phyloP scores from a whole-genome alignment of 2,888 invertebrate species.

The Microctonus brassicae region DNA sequence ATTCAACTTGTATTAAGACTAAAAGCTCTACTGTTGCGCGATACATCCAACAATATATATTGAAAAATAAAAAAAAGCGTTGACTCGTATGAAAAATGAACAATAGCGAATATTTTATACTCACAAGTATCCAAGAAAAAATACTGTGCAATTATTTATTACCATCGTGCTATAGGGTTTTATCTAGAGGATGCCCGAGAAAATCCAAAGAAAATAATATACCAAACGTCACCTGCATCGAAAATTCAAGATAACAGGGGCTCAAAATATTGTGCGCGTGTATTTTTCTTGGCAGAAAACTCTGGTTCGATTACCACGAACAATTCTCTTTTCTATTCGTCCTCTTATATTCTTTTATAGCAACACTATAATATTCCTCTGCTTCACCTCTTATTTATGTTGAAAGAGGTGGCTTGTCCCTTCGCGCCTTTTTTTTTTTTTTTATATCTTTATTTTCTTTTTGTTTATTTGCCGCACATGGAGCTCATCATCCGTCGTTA shows the following conservation, averaged over 20 bases:
- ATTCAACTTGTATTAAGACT: background rate
- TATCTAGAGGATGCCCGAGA: slow-evolving; percentile 3
- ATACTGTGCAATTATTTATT: slow-evolving; percentile 7
- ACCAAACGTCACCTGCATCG: slow-evolving; percentile 24
- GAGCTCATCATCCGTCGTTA: slow-evolving; percentile 30
- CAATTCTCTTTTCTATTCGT: slow-evolving; percentile 9
- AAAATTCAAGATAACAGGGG: slow-evolving; percentile 33
- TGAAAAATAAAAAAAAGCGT: background rate
- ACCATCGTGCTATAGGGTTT: slow-evolving; percentile 6
- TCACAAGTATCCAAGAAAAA: background rate
- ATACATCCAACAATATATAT: background rate
- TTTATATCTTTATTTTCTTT: background rate
- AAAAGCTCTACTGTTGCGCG: too few species aligned
- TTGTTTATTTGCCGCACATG: background rate
- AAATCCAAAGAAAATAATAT: slow-evolving; percentile 20
- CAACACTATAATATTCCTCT: background rate
- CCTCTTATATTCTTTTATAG: background rate
- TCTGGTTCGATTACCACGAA: slow-evolving; percentile 2
- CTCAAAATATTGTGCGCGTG: slow-evolving; percentile 15
- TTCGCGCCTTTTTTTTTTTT: slow-evolving; percentile 8
- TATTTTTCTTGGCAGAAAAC: slow-evolving; percentile 1
- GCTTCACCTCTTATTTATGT: background rate
- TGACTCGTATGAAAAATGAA: background rate
- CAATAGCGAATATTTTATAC: background rate
- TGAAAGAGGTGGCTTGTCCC: background rate